Evolutionary conservation across 2,113 vertebrate genomes (phyloP).

Genomic region (Gulo gulo): DNA sequence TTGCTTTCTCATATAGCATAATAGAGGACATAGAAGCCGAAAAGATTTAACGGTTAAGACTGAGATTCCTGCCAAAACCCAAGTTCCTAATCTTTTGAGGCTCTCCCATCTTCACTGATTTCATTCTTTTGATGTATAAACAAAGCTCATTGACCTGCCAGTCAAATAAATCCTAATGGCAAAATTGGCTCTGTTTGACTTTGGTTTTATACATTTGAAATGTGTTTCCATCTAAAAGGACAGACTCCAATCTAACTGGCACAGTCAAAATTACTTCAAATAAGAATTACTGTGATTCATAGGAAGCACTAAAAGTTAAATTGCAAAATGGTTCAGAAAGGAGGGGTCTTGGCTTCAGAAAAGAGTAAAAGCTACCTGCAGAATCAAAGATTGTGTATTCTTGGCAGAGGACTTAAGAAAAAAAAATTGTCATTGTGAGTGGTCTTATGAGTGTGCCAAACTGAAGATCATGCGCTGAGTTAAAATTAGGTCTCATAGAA

Average conservation of each 20-base stretch:
- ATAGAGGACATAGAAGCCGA: neutral
- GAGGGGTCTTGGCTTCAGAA: neutral
- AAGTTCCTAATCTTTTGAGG: neutral
- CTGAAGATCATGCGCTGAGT: neutral
- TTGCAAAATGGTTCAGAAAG: neutral
- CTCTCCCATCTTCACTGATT: neutral
- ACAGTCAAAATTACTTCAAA: neutral
- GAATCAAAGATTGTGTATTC: neutral
- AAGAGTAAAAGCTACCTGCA: neutral
- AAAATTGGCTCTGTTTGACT: conserved; percentile 37
- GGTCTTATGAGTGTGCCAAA: neutral
- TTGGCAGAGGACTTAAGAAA: neutral
- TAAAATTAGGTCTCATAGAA: neutral
- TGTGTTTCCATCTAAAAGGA: conserved; percentile 10
- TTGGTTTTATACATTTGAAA: conserved; percentile 51
- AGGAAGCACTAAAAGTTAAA: neutral
- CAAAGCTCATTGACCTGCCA: neutral
- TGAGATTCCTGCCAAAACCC: neutral
- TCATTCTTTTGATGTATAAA: conserved; percentile 35
- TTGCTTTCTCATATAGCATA: neutral
- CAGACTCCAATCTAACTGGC: neutral
- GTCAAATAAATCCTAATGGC: conserved; percentile 50
- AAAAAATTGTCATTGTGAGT: neutral
- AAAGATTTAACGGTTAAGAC: neutral
- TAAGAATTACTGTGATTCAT: neutral